These are phyloP conservation scores for Steinernema khuongi DNA, from an alignment of 1,140 invertebrate genomes.

Conservation along the genomic window DNA sequence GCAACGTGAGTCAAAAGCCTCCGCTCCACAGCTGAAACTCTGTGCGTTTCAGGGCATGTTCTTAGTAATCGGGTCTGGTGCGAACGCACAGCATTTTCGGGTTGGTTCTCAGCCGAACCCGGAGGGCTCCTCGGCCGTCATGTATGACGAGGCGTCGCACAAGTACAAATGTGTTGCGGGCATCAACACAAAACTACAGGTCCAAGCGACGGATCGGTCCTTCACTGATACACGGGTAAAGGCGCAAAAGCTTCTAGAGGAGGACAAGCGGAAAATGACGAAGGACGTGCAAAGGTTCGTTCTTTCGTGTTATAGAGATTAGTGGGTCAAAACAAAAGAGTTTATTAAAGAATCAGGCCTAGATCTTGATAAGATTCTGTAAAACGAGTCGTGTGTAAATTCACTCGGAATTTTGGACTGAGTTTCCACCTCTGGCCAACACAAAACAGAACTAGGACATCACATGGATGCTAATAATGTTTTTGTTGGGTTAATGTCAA, in stretches of 20 bases:
- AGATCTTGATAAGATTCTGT: too few relatives aligned
- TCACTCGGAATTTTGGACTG: too few relatives aligned
- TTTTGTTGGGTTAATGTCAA: too few relatives aligned
- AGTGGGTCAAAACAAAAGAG: too few relatives aligned
- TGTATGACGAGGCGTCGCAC: slow-evolving; percentile 21
- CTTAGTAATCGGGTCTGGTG: slow-evolving; percentile 14
- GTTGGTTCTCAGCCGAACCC: slow-evolving; percentile 24
- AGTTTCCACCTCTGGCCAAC: too few relatives aligned
- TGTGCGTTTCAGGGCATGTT: background rate
- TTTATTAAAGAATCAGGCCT: too few relatives aligned
- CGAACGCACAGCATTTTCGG: background rate
- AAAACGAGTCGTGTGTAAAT: too few relatives aligned
- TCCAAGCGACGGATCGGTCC: slow-evolving; percentile 41
- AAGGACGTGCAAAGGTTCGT: slow-evolving; percentile 27
- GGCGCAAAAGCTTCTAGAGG: slow-evolving; percentile 35
- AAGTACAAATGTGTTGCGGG: slow-evolving; percentile 27
- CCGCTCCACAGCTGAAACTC: background rate
- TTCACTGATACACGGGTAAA: slow-evolving; percentile 42
- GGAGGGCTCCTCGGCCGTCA: slow-evolving; percentile 18
- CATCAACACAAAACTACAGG: slow-evolving; percentile 19
- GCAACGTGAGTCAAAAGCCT: slow-evolving; percentile 14
- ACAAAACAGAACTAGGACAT: too few relatives aligned
- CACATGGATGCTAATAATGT: too few relatives aligned
- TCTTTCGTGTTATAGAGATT: background rate
- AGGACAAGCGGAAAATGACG: slow-evolving; percentile 35